These are phyloP conservation scores for Rhinichthys klamathensis DNA, from an alignment of 2,113 vertebrate species.

Conservation along the genomic window DNA sequence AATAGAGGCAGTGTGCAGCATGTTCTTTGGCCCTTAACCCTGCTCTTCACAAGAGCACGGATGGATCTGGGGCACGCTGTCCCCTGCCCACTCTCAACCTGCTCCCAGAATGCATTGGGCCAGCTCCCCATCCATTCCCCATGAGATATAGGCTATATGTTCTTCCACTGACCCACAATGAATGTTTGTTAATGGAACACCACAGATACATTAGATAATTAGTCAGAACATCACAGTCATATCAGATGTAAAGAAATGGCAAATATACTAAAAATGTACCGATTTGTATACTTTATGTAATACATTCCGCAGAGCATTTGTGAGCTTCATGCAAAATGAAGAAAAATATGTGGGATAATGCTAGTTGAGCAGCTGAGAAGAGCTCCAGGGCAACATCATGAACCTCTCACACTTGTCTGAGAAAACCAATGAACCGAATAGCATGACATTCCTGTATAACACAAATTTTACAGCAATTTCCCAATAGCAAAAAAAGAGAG, in stretches of 20 bases:
- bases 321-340: background rate
- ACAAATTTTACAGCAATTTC: constrained; percentile 11
- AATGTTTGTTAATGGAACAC: constrained; percentile 34
- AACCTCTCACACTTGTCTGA: constrained; percentile 21
- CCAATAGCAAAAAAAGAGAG: background rate
- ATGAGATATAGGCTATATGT: constrained; percentile 33
- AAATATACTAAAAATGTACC: background rate
- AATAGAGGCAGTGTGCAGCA: constrained; percentile 23
- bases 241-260: background rate
- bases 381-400: constrained; percentile 23
- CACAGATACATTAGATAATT: background rate
- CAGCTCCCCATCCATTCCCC: constrained; percentile 19
- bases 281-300: background rate
- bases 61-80: constrained; percentile 44
- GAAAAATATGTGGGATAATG: background rate
- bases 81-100: constrained; percentile 19
- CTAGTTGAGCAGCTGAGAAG: background rate
- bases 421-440: constrained; percentile 15
- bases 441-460: constrained; percentile 30
- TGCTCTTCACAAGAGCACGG: constrained; percentile 30
- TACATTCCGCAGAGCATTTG: background rate
- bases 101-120: constrained; percentile 34
- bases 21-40: constrained; percentile 34
- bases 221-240: background rate
- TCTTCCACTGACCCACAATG: constrained; percentile 47